Evolutionary conservation across 2,888 invertebrate species (phyloP).

Genomic region (Meiosimyza decipiens): DNA sequence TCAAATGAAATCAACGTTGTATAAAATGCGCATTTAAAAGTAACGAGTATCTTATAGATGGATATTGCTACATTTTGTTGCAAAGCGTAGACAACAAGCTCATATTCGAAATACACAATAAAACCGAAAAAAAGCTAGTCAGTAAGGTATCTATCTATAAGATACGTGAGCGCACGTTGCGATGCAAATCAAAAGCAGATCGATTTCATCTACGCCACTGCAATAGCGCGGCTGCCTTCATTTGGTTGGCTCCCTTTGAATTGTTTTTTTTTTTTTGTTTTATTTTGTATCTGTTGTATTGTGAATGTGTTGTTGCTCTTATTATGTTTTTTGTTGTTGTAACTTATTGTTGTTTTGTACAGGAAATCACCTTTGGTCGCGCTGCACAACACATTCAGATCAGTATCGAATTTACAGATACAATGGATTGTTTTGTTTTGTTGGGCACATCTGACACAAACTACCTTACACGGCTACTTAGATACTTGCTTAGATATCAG

Average conservation of each 20-base stretch:
- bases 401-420: slow-evolving; percentile 36
- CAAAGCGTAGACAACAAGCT: slow-evolving; percentile 1
- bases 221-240: background rate
- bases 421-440: slow-evolving; percentile 22
- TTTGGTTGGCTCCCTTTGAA: slow-evolving; percentile 12
- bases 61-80: slow-evolving; percentile 15
- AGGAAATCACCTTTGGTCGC: slow-evolving; percentile 39
- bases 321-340: slow-evolving; percentile 11
- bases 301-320: background rate
- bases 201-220: slow-evolving; percentile 34
- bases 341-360: slow-evolving; percentile 3
- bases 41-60: slow-evolving; percentile 21
- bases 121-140: background rate
- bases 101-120: background rate
- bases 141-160: slow-evolving; percentile 10
- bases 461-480: background rate
- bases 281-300: slow-evolving; percentile 5
- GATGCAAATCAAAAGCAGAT: slow-evolving; percentile 43
- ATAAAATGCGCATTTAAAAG: slow-evolving; percentile 15
- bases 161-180: slow-evolving; percentile 40
- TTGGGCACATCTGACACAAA: slow-evolving; percentile 2
- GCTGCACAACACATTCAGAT: slow-evolving; percentile 39
- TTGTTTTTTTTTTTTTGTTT: background rate
- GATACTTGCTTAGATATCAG: no score
- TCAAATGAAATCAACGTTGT: background rate